A percentile compares a stretch with the other conserved stretches of the same genome.
Conservation (phyloP, 2,888 invertebrate species). For the Sthenelais limicola region DNA sequence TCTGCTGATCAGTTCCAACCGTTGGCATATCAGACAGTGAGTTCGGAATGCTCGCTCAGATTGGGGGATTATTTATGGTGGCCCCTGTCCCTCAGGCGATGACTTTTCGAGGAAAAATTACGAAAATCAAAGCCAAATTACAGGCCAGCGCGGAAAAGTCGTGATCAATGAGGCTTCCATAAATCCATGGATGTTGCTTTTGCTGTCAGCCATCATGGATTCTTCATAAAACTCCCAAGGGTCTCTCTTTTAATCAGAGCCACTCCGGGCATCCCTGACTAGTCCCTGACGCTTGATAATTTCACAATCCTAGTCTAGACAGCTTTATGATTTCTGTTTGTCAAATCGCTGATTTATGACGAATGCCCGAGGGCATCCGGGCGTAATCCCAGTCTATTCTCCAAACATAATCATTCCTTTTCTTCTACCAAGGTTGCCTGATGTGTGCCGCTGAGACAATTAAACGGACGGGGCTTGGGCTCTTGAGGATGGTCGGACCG, state of each 20-base stretch:
- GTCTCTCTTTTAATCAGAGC: constrained; percentile 1
- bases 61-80: constrained; percentile 9
- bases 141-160: constrained; percentile 1
- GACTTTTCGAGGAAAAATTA: neutral
- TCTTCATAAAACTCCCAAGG: constrained; percentile 10
- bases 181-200: neutral
- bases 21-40: neutral
- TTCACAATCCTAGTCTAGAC: no score
- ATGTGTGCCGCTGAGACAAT: no score
- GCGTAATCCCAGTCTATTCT: neutral
- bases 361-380: neutral
- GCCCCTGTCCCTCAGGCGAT: neutral
- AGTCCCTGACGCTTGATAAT: no score
- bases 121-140: constrained; percentile 27
- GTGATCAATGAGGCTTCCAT: constrained; percentile 7
- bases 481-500: no score
- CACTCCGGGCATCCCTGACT: no score
- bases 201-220: neutral
- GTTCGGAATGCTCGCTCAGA: neutral
- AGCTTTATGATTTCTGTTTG: constrained; percentile 4
- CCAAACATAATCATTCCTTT: constrained; percentile 1
- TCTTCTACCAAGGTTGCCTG: no score
- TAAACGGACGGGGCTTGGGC: no score
- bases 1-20: no score
- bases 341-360: constrained; percentile 8